phyloP scores from a whole-genome alignment of 2,888 invertebrate genomes.

The Meghimatium bilineatum region DNA sequence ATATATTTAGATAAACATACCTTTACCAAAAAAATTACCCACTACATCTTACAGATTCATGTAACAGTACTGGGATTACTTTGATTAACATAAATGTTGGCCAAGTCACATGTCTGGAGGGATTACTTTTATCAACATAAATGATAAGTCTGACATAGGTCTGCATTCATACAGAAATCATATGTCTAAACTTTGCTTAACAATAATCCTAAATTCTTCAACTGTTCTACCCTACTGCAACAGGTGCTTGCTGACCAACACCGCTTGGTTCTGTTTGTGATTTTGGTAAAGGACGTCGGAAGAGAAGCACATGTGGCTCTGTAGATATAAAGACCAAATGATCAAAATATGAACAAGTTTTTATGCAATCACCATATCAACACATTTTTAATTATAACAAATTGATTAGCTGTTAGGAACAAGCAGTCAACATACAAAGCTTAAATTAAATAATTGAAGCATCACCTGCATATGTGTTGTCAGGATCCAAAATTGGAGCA shows the following conservation, averaged over 20 bases:
- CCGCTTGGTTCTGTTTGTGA: slow-evolving; percentile 40
- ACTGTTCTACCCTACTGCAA: slow-evolving; percentile 29
- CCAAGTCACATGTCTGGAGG: neutral
- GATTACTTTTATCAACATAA: neutral
- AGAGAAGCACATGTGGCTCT: slow-evolving; percentile 74
- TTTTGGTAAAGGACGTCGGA: slow-evolving; percentile 66
- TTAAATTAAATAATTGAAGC: no score
- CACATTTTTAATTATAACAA: neutral
- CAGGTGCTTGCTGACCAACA: slow-evolving; percentile 18
- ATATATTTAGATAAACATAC: no score
- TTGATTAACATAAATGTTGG: no score
- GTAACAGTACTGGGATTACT: no score
- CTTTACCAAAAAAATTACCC: no score
- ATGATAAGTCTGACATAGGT: neutral
- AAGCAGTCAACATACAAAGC: no score
- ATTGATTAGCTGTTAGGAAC: no score
- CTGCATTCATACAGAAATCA: neutral
- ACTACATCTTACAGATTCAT: no score
- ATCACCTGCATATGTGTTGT: no score
- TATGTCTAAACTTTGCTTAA: neutral
- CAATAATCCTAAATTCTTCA: neutral
- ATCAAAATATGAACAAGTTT: no score
- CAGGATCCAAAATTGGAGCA: no score
- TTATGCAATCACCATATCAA: no score
- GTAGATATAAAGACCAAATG: slow-evolving; percentile 17